Base-by-base conservation (phyloP, 2,797 vertebrate genomes). In the Myripristis murdjan region DNA sequence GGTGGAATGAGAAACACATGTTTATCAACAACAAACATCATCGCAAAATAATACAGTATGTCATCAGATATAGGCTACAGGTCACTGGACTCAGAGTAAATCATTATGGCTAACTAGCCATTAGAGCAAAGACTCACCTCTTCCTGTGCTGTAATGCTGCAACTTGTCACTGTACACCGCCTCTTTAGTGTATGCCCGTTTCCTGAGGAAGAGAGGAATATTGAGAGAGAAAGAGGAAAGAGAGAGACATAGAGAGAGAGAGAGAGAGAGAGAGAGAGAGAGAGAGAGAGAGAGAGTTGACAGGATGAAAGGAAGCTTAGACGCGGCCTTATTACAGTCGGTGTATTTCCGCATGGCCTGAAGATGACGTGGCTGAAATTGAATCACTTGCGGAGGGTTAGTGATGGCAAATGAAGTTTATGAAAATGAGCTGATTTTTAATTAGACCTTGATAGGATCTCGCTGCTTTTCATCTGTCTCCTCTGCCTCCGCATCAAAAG, bases 141-240 rank as follows among this genome's bases (percentile, higher is more conserved):
- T 87, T 75, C 98, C 98, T 0, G 98, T 98, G 94, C 97, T 99
- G 94, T 99, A 99, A 88, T 99, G 98, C 73, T 99, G 98, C 28
- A 99, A 79, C 75, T 99, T 99, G 70, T 99, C 98, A 1, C 98
- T 99, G 94, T 99, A 99, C 49, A 98, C 96, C 0, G 98, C 98
- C 84, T 99, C 98, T 87, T 99, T 99, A 91, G 95, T 97, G 90
- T 99, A 99, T 2, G 96, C 96, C 1, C 98, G 95, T 92, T 99
- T 99, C 95, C 98, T 99, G 87, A 47, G 28, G 65, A n/a, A n/a
- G n/a, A n/a, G n/a, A n/a, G n/a, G n/a, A n/a, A n/a, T n/a, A n/a
- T n/a, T n/a, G n/a, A n/a, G n/a, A n/a, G n/a, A n/a, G n/a, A n/a
- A n/a, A n/a, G n/a, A n/a, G n/a, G n/a, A n/a, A n/a, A n/a, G n/a